These are phyloP conservation scores for Lysiphlebus fabarum DNA, from an alignment of 1,140 invertebrate genomes.

Conservation along the genomic window DNA sequence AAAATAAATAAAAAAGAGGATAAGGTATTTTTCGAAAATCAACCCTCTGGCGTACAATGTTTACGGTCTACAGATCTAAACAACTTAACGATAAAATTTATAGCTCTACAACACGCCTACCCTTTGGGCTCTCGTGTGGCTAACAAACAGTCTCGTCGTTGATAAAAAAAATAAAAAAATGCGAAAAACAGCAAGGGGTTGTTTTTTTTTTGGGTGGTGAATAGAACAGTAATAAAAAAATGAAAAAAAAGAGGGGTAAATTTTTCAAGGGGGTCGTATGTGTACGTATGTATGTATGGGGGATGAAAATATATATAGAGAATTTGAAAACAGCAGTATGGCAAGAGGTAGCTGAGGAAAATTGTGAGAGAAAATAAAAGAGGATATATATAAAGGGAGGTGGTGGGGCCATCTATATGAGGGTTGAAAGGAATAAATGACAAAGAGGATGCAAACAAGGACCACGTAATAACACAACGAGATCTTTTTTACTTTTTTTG, in stretches of 20 bases:
- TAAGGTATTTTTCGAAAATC: slow-evolving; percentile 31
- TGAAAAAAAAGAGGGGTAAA: neutral
- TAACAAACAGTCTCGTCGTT: slow-evolving; percentile 20
- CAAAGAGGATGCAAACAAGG: slow-evolving; percentile 26
- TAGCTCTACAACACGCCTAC: slow-evolving; percentile 52
- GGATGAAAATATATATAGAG: no score
- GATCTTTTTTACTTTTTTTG: slow-evolving; percentile 14
- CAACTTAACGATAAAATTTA: slow-evolving; percentile 58
- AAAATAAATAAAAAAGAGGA: slow-evolving; percentile 13
- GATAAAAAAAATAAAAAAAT: no score
- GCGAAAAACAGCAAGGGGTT: no score
- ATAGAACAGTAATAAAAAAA: neutral
- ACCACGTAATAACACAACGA: slow-evolving; percentile 26
- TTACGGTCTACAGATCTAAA: slow-evolving; percentile 48
- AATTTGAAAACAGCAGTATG: neutral
- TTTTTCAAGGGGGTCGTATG: slow-evolving; percentile 9
- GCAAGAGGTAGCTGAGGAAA: slow-evolving; percentile 1
- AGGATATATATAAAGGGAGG: neutral
- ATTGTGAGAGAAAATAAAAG: neutral
- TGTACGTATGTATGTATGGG: no score
- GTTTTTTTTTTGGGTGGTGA: neutral
- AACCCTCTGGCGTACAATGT: slow-evolving; percentile 36
- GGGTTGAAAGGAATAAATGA: slow-evolving; percentile 8
- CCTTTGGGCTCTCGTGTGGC: slow-evolving; percentile 36
- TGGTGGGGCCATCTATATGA: neutral